These are phyloP conservation scores for Episyrphus balteatus DNA, from an alignment of 1,140 invertebrate genomes.

Conservation along the genomic window DNA sequence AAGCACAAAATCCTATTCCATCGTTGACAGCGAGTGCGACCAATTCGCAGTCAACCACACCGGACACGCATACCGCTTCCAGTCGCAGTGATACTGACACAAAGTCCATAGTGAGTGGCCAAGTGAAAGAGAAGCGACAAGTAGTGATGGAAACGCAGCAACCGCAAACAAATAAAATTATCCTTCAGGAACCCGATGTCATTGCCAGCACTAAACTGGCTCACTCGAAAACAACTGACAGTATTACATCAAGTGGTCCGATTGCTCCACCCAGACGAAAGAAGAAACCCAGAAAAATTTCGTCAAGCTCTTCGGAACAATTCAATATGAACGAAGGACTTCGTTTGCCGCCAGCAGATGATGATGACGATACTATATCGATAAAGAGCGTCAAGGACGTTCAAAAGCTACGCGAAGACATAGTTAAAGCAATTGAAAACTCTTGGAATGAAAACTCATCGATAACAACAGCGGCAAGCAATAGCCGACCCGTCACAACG, in stretches of 20 bases:
- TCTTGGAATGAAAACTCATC: slow-evolving; percentile 20
- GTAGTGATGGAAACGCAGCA: neutral
- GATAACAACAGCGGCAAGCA: slow-evolving; percentile 23
- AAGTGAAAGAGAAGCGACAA: slow-evolving; percentile 4
- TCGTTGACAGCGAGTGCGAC: neutral
- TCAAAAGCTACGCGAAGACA: slow-evolving; percentile 25
- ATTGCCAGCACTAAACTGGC: slow-evolving; percentile 81
- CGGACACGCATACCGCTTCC: too few species aligned
- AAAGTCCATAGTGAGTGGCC: neutral
- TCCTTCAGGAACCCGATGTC: slow-evolving; percentile 78
- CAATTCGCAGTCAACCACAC: too few species aligned
- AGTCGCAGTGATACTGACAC: neutral
- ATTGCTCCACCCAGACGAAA: slow-evolving; percentile 73
- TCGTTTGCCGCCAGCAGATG: slow-evolving; percentile 14
- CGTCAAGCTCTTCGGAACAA: slow-evolving; percentile 37
- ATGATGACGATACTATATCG: slow-evolving; percentile 29
- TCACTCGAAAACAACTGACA: slow-evolving; percentile 37
- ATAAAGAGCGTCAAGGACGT: slow-evolving; percentile 33
- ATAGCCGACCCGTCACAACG: slow-evolving; percentile 58
- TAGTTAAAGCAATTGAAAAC: slow-evolving; percentile 30
- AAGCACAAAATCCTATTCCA: slow-evolving; percentile 11
- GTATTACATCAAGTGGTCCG: slow-evolving; percentile 40
- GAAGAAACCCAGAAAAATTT: slow-evolving; percentile 49
- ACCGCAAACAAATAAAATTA: slow-evolving; percentile 13
- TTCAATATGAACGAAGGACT: slow-evolving; percentile 24